phyloP scores from a whole-genome alignment of 2,113 vertebrate genomes.

The Baryphthengus martii region DNA sequence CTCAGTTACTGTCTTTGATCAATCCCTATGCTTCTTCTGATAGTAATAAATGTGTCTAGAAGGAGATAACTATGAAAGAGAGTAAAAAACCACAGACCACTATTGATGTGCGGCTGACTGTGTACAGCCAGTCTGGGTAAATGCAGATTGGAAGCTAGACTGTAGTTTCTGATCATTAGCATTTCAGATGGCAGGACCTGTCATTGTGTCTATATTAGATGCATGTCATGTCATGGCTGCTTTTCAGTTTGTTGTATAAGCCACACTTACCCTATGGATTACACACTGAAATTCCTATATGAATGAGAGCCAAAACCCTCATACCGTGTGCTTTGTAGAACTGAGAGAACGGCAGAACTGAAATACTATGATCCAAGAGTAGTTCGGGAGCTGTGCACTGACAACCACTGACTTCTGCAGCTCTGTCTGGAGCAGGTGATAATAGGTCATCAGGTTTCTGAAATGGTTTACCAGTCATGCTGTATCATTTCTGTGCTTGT shows the following conservation, averaged over 20 bases:
- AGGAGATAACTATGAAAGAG: background rate
- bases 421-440: background rate
- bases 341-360: background rate
- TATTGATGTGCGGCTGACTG: background rate
- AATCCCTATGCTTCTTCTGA: background rate
- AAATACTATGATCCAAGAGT: background rate
- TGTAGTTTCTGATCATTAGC: background rate
- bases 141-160: background rate
- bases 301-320: background rate
- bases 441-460: background rate
- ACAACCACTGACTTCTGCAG: background rate
- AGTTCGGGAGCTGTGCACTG: background rate
- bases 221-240: background rate
- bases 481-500: background rate
- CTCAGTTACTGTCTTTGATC: background rate
- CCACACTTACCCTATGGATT: background rate
- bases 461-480: background rate
- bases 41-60: background rate
- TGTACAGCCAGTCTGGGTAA: background rate
- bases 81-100: background rate
- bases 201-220: background rate
- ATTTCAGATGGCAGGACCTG: background rate
- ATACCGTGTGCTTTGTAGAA: background rate
- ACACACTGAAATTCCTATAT: background rate
- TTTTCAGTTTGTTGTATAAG: background rate